Base-by-base conservation (phyloP, 2,113 vertebrate genomes). In the Erythrocebus patas region DNA sequence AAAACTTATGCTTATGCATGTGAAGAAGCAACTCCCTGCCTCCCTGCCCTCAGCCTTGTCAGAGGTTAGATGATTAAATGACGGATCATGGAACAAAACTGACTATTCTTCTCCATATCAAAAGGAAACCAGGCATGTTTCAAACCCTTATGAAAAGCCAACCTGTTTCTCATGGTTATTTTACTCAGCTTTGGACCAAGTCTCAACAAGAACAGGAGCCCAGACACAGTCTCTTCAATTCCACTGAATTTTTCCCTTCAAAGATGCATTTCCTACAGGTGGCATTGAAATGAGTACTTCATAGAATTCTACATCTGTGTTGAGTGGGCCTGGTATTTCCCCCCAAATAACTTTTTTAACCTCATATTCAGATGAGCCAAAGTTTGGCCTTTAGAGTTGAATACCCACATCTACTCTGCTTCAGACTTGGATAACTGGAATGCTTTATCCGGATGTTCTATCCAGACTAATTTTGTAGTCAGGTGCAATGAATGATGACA, bases 381-480 rank as follows among this genome's bases (percentile, higher is more conserved):
- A 86, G 3, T 70, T 68, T 86, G 80, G 43, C 43, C n/a, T 94
- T 89, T 25, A 50, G 90, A 80, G n/a, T 78, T 57, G 8, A 87
- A 73, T 85, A 55, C 57, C 23, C 45, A n/a, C 50, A 83, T n/a
- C 8, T 6, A 72, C 35, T 32, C 61, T 81, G 8, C 30, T 68
- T 68, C 55, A 92, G 75, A 72, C 50, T 25, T 84, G 57, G 20
- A 57, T 80, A 20, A 8, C 3, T 55, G 30, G 11, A 75, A 61
- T 57, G 25, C n/a, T 94, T 92, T 84, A 57, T 32, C 38, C 81
- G 91, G 72, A 61, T 94, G 12, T 95, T 95, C 72, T 57, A 70
- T 64, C 35, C 61, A 64, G 27, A 64, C 61, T 30, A 14, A 30
- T 64, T 64, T 32, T 64, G 61, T 32, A 66, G 23, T 81, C 8